Base-by-base conservation (phyloP, 2,797 vertebrate genomes). In the Vespertilio murinus region DNA sequence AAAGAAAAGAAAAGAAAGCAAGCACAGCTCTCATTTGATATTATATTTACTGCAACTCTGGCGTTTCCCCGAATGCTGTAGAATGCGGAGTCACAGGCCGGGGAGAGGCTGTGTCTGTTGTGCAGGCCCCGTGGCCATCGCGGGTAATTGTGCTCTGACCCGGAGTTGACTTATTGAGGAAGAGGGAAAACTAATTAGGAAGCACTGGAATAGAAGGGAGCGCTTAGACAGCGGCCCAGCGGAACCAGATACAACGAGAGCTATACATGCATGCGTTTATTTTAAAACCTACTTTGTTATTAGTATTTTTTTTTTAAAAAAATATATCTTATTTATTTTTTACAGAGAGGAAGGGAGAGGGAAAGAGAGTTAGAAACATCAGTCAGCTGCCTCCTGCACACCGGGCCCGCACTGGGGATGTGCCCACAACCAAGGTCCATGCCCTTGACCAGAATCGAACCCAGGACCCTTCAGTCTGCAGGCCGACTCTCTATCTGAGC, bases 121-220 rank as follows among this genome's bases (percentile, higher is more conserved):
- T 96, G 80, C 17, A 95, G 52, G 65, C 97, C 79, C 75, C 22
- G 9, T 45, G 94, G 52, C 38, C 86, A 78, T 93, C 94, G 40
- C 13, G 42, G 40, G 23, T 85, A 56, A 71, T 94, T 97, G 90
- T 71, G 83, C 33, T 83, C 30, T 96, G 94, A 91, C 93, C 86
- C 94, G 82, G 47, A 38, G 93, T 45, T 95, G 92, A 95, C 90
- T n/a, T 87, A n/a, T 52, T 82, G 8, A 40, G 69, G 93, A 91
- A 96, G 67, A 94, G 4, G 74, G 94, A 96, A 97, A 95, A 40
- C 69, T 88, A 90, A 88, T 49, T 82, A 82, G 94, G 64, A 95
- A 91, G 30, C 22, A 75, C 47, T 89, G 59, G 90, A 97, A 70
- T 47, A 45, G 33, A 25, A 93, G 69, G 33, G 42, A 4, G 6